Evolutionary conservation across 2,888 invertebrate species (phyloP), one percentile per base, ranked within the genome.

Genomic region (Drosophila demipolita): DNA sequence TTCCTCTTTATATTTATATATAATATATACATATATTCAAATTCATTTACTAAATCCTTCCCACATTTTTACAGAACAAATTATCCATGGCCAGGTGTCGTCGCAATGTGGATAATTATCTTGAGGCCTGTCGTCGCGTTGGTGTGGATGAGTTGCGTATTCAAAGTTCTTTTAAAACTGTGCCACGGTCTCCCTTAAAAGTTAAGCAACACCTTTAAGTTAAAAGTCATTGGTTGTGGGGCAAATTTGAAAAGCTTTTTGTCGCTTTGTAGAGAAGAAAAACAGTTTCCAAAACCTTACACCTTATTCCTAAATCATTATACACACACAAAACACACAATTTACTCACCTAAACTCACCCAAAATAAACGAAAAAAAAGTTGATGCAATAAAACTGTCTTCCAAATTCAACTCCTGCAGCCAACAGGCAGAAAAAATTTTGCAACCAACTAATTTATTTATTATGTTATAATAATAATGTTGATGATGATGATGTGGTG

Each of bases 41-140:
- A 11, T 38, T 38, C 38, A 38, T 8, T 7, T 45, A 23, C 8
- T 45, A 17, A 15, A 61, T 48, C 4, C 0, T 17, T 0, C 5
- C 0, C 0, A 1, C 15, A 5, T 32, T n/a, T n/a, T 55, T 50
- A 0, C 97, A 98, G 98, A 98, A 98, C 42, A 98, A 98, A 93
- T 93, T 99, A 83, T 97, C 98, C n/a, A 97, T 98, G 96, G 98
- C 98, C 49, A 95, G 98, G 88, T 98, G 98, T 94, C 95, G 98
- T 89, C 95, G 97, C 90, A 99, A 99, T 93, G 98, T 99, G 35
- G 98, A 99, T 92, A 98, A 98, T 94, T 99, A 99, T 92, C 94
- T 99, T 83, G 98, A 98, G 91, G 98, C 98, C 29, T 99, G 98
- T 93, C 95, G 98, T 73, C 97, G 96, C 93, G 97, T 98, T 89